A percentile compares a stretch with the other conserved stretches of the same genome.
Evolutionary conservation across 2,113 vertebrate genomes (phyloP).

Genomic region (Sinocyclocheilus grahami): DNA sequence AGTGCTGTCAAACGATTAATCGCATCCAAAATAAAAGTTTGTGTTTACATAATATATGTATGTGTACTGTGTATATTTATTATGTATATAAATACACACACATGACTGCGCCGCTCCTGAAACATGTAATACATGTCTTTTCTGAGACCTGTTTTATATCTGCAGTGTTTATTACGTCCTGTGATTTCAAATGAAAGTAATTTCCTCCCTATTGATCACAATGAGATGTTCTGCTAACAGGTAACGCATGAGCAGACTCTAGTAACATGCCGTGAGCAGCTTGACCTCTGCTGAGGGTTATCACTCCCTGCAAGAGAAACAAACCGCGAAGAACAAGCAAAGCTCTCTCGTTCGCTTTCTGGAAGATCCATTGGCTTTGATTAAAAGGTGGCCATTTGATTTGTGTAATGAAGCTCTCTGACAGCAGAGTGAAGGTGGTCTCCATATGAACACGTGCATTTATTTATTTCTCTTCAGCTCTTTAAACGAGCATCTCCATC

Average conservation of each 20-base stretch:
- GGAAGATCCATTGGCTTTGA: background rate
- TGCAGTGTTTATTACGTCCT: background rate
- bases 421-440: slow-evolving; percentile 18
- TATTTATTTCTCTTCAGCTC: slow-evolving; percentile 86
- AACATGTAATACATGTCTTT: background rate
- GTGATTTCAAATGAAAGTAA: background rate
- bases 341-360: background rate
- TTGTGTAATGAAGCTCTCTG: slow-evolving; percentile 9
- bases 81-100: no score
- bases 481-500: slow-evolving; percentile 82
- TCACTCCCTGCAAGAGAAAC: background rate
- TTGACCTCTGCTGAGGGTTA: background rate
- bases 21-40: no score
- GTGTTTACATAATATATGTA: no score
- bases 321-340: background rate
- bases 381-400: background rate
- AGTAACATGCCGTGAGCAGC: background rate
- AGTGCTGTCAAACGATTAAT: no score
- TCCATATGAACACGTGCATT: slow-evolving; percentile 39
- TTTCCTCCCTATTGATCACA: background rate
- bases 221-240: background rate
- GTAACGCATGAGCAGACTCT: background rate
- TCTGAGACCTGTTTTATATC: background rate
- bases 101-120: background rate
- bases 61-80: no score